A percentile compares a stretch with the other conserved stretches of the same genome.
phyloP scores from a whole-genome alignment of 2,113 vertebrate species.

The Piprites chloris region DNA sequence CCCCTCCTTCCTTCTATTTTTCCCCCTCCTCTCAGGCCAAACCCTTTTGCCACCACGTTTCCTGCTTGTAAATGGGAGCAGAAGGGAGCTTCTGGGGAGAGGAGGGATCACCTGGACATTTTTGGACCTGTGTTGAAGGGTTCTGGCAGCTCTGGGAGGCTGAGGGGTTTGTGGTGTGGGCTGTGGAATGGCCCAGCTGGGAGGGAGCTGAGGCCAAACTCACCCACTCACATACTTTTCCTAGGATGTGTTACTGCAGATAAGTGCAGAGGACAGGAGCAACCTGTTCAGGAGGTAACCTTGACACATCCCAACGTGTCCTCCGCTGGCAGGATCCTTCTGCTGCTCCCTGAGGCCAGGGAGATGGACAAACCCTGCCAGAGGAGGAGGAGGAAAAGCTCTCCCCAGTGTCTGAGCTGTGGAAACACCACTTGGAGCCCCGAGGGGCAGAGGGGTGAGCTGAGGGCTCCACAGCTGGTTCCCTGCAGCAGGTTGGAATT shows the following conservation, averaged over 20 bases:
- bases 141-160: slow-evolving; percentile 24
- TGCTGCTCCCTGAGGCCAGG: not conserved
- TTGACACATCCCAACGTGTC: not conserved
- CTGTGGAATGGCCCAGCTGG: slow-evolving; percentile 49
- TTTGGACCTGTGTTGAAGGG: slow-evolving; percentile 17
- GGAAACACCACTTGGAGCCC: rapidly evolving
- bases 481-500: not conserved
- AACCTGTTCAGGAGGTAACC: slow-evolving; percentile 41
- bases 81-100: not conserved
- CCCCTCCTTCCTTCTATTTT: not conserved
- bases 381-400: not conserved
- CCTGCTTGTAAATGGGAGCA: not conserved
- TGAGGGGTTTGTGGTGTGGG: slow-evolving; percentile 48
- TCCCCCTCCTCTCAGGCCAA: not conserved
- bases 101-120: not conserved
- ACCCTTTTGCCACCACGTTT: not conserved
- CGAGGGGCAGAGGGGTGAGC: not conserved
- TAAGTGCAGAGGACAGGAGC: slow-evolving; percentile 32
- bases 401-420: not conserved
- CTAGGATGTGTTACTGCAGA: slow-evolving; percentile 23
- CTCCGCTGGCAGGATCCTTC: not conserved
- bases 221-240: slow-evolving; percentile 59
- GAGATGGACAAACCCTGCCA: not conserved
- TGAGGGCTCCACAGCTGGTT: rapidly evolving
- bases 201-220: slow-evolving; percentile 31